phyloP scores from a whole-genome alignment of 1,140 invertebrate genomes.

The Papilio xuthus region DNA sequence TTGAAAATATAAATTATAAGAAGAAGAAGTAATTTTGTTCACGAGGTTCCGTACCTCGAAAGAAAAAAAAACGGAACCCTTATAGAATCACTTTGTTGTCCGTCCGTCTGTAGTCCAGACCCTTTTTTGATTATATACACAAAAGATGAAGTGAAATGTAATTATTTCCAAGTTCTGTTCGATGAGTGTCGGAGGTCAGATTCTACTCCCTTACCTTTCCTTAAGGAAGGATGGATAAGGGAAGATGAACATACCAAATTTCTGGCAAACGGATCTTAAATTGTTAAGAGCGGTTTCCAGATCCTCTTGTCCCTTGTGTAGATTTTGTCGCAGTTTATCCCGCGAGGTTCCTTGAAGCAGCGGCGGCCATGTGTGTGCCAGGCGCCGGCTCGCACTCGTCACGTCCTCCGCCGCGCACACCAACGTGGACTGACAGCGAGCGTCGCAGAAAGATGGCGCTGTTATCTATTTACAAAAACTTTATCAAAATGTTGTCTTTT shows the following conservation, averaged over 20 bases:
- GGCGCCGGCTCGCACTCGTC: neutral
- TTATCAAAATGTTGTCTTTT: neutral
- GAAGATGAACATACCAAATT: neutral
- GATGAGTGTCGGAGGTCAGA: too few relatives aligned
- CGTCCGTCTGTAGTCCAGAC: too few relatives aligned
- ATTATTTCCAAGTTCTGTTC: too few relatives aligned
- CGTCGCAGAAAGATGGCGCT: constrained; percentile 39
- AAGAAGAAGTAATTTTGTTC: too few relatives aligned
- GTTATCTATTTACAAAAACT: constrained; percentile 39
- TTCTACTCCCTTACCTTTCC: too few relatives aligned
- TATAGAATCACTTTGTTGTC: too few relatives aligned
- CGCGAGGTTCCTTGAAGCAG: constrained; percentile 32
- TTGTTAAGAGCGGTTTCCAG: constrained; percentile 27
- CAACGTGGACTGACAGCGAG: constrained; percentile 40
- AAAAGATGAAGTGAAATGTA: neutral
- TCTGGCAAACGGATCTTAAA: constrained; percentile 21
- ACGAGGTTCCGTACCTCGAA: too few relatives aligned
- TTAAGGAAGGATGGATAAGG: too few relatives aligned
- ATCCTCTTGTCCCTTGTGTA: neutral
- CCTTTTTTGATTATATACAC: too few relatives aligned
- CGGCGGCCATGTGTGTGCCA: constrained; percentile 34
- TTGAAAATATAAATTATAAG: too few relatives aligned
- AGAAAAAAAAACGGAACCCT: too few relatives aligned
- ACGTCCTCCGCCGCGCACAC: constrained; percentile 35
- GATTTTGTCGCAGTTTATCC: neutral